These are phyloP conservation scores for Sebastes nivosus DNA, from an alignment of 2,797 vertebrate species.

Conservation along the genomic window DNA sequence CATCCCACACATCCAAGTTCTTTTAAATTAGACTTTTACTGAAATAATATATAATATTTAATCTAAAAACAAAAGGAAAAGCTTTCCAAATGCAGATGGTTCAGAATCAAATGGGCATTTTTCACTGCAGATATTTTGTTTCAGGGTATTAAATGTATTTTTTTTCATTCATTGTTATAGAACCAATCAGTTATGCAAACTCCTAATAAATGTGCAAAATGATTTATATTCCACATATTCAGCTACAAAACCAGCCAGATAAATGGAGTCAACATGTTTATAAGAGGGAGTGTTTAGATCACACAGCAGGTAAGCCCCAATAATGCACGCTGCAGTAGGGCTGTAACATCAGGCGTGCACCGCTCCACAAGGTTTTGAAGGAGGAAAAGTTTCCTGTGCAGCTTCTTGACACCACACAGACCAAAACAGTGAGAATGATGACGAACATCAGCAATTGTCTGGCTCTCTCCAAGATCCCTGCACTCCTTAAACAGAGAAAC, in stretches of 20 bases:
- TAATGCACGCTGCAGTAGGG: constrained; percentile 59
- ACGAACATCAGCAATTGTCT: constrained; percentile 16
- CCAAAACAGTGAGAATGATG: constrained; percentile 23
- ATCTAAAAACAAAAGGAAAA: too few species aligned
- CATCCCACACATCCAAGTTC: too few species aligned
- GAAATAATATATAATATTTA: too few species aligned
- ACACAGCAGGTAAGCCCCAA: constrained; percentile 58
- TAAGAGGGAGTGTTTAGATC: background rate
- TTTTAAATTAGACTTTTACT: too few species aligned
- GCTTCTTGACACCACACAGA: constrained; percentile 3
- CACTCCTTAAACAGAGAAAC: constrained; percentile 21
- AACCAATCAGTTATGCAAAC: too few species aligned
- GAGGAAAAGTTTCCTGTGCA: background rate
- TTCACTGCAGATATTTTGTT: too few species aligned
- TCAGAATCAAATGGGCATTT: too few species aligned
- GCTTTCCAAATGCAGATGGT: too few species aligned
- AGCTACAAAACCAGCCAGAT: background rate
- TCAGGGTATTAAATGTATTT: too few species aligned
- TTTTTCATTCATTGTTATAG: too few species aligned
- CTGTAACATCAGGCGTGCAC: constrained; percentile 7
- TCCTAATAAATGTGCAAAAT: too few species aligned
- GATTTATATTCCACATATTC: rapidly evolving
- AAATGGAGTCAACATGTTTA: background rate
- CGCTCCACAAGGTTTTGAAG: constrained; percentile 29
- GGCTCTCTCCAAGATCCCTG: background rate